These are phyloP conservation scores for Clarias fuscus DNA, from an alignment of 2,797 vertebrate species.

Conservation along the genomic window DNA sequence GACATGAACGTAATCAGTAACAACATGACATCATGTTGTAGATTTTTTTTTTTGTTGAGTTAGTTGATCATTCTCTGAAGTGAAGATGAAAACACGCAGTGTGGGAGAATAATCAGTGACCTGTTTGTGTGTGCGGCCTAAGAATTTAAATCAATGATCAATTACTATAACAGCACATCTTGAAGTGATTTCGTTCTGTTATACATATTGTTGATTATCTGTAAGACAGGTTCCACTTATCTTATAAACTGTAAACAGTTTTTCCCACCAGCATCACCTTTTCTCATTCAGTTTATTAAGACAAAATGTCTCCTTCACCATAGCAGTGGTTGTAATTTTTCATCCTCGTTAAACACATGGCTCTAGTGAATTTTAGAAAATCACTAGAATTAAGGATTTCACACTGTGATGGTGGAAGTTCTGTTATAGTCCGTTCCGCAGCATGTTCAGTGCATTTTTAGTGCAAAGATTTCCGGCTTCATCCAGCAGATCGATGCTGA, in stretches of 20 bases:
- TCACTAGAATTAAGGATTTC: background rate
- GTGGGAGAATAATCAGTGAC: background rate
- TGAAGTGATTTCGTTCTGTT: no score
- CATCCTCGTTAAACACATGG: background rate
- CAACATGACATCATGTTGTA: background rate
- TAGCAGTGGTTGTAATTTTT: background rate
- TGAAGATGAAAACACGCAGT: background rate
- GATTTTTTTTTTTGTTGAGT: background rate
- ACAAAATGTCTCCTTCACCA: background rate
- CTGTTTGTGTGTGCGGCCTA: no score
- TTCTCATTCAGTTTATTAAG: background rate
- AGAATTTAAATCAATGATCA: background rate
- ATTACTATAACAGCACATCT: no score
- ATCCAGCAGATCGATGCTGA: background rate
- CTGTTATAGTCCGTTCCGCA: background rate
- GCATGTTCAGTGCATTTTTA: background rate
- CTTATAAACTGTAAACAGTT: background rate
- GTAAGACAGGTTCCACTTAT: background rate
- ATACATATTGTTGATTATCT: background rate
- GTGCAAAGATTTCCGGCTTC: no score
- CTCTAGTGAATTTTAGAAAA: background rate
- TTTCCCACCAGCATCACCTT: background rate
- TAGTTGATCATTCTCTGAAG: background rate
- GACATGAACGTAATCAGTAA: constrained; percentile 53
- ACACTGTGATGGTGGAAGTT: background rate